Base-by-base conservation (phyloP, 2,797 vertebrate species). In the Cyclopterus lumpus region DNA sequence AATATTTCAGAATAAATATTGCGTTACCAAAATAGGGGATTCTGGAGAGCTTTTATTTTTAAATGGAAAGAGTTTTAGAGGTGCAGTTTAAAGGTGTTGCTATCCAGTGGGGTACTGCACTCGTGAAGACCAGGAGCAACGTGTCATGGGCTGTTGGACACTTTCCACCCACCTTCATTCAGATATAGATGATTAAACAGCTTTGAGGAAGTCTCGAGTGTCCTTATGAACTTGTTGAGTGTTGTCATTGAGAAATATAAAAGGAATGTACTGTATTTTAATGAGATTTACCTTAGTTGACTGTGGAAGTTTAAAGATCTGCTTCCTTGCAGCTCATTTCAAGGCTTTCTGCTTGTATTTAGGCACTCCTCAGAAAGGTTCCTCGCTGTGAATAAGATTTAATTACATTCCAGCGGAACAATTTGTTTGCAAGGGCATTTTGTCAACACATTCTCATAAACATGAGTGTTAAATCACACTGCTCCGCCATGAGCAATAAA, bases 391-490 rank as follows among this genome's bases (percentile, higher is more conserved):
- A 71, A 55, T 59, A 44, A 6, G 28, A 60, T n/a, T 40, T 40
- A 36, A 53, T 57, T 54, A 53, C 14, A 65, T 75, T 74, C n/a
- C 34, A 14, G n/a, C 51, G 11, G n/a, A 42, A 46, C 34, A 70
- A n/a, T 76, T 75, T 79, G 44, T 73, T 58, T 75, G 22, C 38
- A 62, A 67, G 42, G 46, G 67, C 71, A 79, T 67, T 70, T 65
- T 73, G 38, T 74, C 30, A 65, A 73, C n/a, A 81, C 32, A 67
- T 51, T 77, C 30, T 63, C 54, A 60, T 38, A 81, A 76, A 70
- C 44, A 80, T 80, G 67, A 53, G 51, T 46, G 38, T 72, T 69
- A 70, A 74, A 82, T 86, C 46, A 69, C 40, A 63, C 68, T 32
- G 67, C 58, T 58, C 71, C 12, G 59, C 69, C 51, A 66, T 70